These are phyloP conservation scores for Phalacrocorax brasilianus DNA, from an alignment of 2,113 vertebrate genomes.

Conservation along the genomic window DNA sequence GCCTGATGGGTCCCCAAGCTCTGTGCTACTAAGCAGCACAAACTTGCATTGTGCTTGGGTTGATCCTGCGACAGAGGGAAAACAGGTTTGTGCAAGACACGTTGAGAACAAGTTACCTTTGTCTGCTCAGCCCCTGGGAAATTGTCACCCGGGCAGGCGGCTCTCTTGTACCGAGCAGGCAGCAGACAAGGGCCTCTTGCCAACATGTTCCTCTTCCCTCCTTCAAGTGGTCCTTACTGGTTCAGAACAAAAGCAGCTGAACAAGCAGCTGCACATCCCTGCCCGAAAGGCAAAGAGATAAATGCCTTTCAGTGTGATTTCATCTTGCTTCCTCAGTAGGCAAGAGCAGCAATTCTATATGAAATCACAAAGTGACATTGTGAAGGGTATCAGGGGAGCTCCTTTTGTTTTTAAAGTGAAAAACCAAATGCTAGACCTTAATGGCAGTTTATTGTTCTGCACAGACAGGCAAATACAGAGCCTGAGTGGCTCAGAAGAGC, in stretches of 20 bases:
- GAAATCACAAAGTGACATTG: background rate
- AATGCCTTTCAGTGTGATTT: background rate
- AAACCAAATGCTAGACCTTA: background rate
- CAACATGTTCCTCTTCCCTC: background rate
- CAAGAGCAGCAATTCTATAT: background rate
- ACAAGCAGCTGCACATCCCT: background rate
- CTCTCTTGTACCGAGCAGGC: fast-evolving
- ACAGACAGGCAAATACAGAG: background rate
- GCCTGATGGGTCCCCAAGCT: fast-evolving
- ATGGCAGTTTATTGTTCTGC: background rate
- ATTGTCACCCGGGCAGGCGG: fast-evolving
- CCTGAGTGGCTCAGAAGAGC: background rate
- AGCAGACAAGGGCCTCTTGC: background rate
- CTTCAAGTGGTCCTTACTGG: background rate
- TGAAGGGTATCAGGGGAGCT: background rate
- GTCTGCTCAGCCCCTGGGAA: background rate
- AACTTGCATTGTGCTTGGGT: background rate
- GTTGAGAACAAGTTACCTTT: background rate
- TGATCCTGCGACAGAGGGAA: background rate
- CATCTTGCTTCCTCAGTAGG: background rate
- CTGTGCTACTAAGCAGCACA: background rate
- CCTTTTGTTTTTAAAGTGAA: background rate
- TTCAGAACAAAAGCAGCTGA: background rate
- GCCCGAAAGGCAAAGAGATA: background rate
- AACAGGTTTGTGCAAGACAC: background rate